These are phyloP conservation scores for Apteryx owenii DNA, from an alignment of 2,113 vertebrate species.

Conservation along the genomic window DNA sequence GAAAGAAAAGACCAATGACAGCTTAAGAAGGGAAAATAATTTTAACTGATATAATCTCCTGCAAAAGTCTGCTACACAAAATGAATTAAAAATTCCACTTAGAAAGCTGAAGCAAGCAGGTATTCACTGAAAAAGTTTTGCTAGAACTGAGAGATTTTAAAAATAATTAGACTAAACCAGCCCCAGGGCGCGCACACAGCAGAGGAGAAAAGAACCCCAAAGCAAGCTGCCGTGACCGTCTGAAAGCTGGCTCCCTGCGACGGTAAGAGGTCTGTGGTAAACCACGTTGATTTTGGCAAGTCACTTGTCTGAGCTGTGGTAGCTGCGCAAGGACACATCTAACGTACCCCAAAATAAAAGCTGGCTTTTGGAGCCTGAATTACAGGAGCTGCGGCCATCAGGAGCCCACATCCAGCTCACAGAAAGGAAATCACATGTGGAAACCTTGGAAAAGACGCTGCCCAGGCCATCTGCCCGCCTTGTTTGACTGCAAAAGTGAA, in stretches of 20 bases:
- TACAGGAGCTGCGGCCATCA: background rate
- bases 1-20: slow-evolving; percentile 7
- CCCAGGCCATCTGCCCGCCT: background rate
- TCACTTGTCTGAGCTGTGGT: background rate
- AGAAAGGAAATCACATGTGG: rapidly evolving
- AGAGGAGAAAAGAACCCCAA: background rate
- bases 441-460: background rate
- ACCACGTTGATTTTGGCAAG: background rate
- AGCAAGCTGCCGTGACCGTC: background rate
- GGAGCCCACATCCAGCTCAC: background rate
- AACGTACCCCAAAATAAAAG: background rate
- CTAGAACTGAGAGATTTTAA: background rate
- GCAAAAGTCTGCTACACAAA: background rate
- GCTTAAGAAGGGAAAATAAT: slow-evolving; percentile 12
- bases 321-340: background rate
- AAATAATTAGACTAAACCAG: background rate
- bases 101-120: slow-evolving; percentile 12
- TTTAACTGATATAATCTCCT: background rate
- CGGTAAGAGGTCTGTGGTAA: background rate
- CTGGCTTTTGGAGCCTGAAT: background rate
- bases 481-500: background rate
- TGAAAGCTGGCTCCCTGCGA: background rate
- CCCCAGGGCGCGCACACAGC: background rate
- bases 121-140: background rate
- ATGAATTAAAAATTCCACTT: background rate